phyloP scores from a whole-genome alignment of 2,113 vertebrate genomes.

The Chaenogobius annularis region DNA sequence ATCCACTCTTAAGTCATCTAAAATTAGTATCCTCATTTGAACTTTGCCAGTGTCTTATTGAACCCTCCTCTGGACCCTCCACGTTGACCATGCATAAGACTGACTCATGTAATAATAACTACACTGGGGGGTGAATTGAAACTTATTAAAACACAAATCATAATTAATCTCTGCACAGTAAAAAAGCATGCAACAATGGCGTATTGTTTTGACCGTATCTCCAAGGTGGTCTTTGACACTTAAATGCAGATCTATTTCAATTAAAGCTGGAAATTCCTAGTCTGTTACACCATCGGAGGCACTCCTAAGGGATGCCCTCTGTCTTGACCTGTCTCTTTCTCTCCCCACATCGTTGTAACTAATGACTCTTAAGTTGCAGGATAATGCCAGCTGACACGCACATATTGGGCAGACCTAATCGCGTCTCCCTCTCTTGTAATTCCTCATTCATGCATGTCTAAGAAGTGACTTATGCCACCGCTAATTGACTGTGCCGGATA shows the following conservation, averaged over 20 bases:
- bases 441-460: constrained; percentile 75
- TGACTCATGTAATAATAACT: constrained; percentile 34
- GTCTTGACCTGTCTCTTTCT: constrained; percentile 51
- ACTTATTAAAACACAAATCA: constrained; percentile 1
- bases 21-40: constrained; percentile 21
- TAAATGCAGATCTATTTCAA: constrained; percentile 3
- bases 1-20: background rate
- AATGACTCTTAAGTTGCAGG: constrained; percentile 56
- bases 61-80: background rate
- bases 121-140: constrained; percentile 9
- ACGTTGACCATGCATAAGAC: constrained; percentile 35
- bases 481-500: constrained; percentile 47
- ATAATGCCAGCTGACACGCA: constrained; percentile 74
- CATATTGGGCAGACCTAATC: constrained; percentile 67
- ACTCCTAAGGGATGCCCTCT: constrained; percentile 45
- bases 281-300: constrained; percentile 29
- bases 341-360: constrained; percentile 35
- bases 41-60: constrained; percentile 18
- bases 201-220: constrained; percentile 10
- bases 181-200: constrained; percentile 18
- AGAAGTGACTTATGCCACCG: constrained; percentile 68
- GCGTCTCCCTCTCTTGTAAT: constrained; percentile 69
- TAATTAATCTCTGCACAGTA: background rate
- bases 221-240: background rate
- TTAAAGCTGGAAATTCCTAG: constrained; percentile 1